Percentiles rank a stretch among this genome's conserved stretches.
Conservation (phyloP, 2,888 invertebrate genomes). For the Diadegma fenestrale region DNA sequence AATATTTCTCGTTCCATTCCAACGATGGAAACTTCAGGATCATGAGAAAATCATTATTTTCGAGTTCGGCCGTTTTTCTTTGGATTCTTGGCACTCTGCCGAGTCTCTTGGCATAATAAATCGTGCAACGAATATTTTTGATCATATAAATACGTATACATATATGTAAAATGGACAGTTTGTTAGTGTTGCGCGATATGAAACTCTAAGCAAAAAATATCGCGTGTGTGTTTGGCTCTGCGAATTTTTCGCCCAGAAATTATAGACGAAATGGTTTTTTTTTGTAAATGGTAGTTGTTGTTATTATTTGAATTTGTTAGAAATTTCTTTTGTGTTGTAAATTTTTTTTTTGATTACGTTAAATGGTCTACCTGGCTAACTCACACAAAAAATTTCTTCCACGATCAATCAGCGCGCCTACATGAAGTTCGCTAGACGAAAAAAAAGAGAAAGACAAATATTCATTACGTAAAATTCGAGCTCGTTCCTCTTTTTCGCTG, state of each 20-base stretch:
- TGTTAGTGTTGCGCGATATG: conserved; percentile 42
- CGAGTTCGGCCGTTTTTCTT: neutral
- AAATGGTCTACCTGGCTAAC: conserved; percentile 83
- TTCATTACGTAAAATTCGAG: conserved; percentile 78
- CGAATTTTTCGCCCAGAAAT: conserved; percentile 45
- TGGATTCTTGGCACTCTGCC: neutral
- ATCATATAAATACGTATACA: neutral
- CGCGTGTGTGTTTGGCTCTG: conserved; percentile 57
- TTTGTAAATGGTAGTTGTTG: conserved; percentile 18
- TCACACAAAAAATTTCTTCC: conserved; percentile 84
- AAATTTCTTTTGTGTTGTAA: conserved; percentile 27
- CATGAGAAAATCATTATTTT: neutral
- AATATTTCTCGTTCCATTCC: too few relatives aligned
- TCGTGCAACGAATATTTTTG: too few relatives aligned
- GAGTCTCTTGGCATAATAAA: too few relatives aligned
- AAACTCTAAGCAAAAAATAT: conserved; percentile 55
- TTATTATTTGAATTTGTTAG: conserved; percentile 22
- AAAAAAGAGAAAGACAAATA: conserved; percentile 83
- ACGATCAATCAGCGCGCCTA: conserved; percentile 83
- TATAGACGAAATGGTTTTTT: conserved; percentile 19
- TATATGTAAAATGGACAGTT: conserved; percentile 42
- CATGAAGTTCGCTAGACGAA: conserved; percentile 84
- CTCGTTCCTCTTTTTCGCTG: conserved; percentile 24
- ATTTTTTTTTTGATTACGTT: conserved; percentile 56
- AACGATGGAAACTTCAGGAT: too few relatives aligned